Evolutionary conservation across 1,140 invertebrate genomes (phyloP), one percentile per base, ranked within the genome.

Genomic region (Tribolium madens): DNA sequence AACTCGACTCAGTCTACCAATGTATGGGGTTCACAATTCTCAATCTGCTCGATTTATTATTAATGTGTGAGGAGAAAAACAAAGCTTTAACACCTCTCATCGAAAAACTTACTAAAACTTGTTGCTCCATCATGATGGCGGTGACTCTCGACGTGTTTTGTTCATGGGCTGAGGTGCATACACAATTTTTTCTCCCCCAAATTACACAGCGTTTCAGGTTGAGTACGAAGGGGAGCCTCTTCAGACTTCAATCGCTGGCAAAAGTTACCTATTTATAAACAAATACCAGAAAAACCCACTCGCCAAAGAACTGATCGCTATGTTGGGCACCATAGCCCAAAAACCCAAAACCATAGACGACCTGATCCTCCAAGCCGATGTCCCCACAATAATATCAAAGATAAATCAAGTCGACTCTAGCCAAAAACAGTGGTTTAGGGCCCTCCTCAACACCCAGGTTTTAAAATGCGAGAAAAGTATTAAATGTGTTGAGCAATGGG

Each of bases 81-180:
- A n/a, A 31, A 6, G n/a, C 26, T 9, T 69, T 80, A 57, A 73
- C 21, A 26, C 76, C 77, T 73, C 75, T 84, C 75, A 36, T 84
- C 46, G 68, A 80, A 26, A 57, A 73, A 60, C 13, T 84, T 12
- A 47, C 84, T 17, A 31, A 73, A 33, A 74, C 79, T 2, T 76
- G 76, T 52, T 79, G 69, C 64, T 72, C 17, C 26, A 57, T 84
- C 48, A 33, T 83, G 68, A 81, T 78, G 42, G 79, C 75, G 26
- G 77, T 85, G 18, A 82, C 84, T 9, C 15, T 85, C 3, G 76
- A 84, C 78, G 78, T 83, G 13, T 85, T 80, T 60, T 80, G 79
- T 77, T 47, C 52, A 18, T 85, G 84, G 84, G 84, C 82, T 17
- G 83, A 85, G 80, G 84, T 84, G 79, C n/a, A n/a, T n/a, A 78